Evolutionary conservation across 2,113 vertebrate genomes (phyloP), one percentile per base, ranked within the genome.

Genomic region (Aviceda subcristata): DNA sequence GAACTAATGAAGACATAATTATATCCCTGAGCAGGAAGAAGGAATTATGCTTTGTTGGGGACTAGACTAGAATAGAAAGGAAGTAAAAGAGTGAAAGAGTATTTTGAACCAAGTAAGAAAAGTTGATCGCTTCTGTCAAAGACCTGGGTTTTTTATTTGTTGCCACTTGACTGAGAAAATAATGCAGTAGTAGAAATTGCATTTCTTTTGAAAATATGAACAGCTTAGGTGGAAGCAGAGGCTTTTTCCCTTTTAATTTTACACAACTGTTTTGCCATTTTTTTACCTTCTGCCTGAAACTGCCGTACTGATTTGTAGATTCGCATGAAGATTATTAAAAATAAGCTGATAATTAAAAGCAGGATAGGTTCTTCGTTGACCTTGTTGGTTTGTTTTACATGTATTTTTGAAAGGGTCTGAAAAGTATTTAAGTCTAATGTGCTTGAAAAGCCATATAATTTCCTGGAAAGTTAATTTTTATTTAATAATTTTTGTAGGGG

Each of bases 1-100:
- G 91, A 97, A 94, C 96, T 97, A 98, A 97, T 97, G 94, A 95
- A 97, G 93, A 92, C 86, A 83, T 97, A 96, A 95, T 97, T 96
- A 96, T 95, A 97, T 97, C 69, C 93, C 89, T 93, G 88, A 94
- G 90, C 94, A 97, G 88, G 74, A 98, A 96, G 85, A 94, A 96
- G 75, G 89, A 97, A 96, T 96, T 97, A 86, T 20, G 71, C 71
- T 92, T 95, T 96, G 73, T 97, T 96, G 88, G 79, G 64, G 81
- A 80, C 71, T 94, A 90, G 91, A 84, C 73, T 84, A 86, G 91
- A 92, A 92, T 78, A 96, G 89, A 81, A 95, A 80, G 80, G 53
- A 87, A 89, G 86, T 72, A 55, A 74, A 92, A 26, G 32, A 86
- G 62, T 56, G 83, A 84, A 94, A 76, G 24, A 72, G 53, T 77